phyloP scores from a whole-genome alignment of 2,113 vertebrate species.

The Hippocampus barbouri region DNA sequence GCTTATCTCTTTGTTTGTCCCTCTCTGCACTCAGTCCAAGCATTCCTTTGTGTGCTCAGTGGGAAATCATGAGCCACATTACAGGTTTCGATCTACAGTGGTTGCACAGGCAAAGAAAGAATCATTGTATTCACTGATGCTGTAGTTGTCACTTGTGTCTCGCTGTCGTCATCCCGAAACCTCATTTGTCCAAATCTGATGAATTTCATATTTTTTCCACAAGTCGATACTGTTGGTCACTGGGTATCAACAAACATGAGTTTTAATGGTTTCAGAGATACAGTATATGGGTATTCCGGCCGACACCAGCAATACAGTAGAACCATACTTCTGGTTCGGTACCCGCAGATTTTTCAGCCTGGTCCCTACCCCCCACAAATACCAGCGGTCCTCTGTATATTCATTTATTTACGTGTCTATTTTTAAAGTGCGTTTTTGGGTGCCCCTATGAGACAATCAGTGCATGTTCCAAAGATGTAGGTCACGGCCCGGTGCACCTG shows the following conservation, averaged over 20 bases:
- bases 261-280: too few species aligned
- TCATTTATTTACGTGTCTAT: neutral
- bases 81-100: constrained; percentile 11
- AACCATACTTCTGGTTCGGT: too few species aligned
- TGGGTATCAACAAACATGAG: too few species aligned
- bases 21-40: constrained; percentile 13
- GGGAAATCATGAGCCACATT: constrained; percentile 18
- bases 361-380: neutral
- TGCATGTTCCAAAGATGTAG: constrained; percentile 44
- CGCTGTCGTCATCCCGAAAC: too few species aligned
- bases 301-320: too few species aligned
- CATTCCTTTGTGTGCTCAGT: constrained; percentile 13
- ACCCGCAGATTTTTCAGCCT: too few species aligned
- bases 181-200: too few species aligned
- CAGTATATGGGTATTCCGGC: too few species aligned
- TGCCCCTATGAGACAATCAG: neutral
- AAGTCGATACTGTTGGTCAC: too few species aligned
- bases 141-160: neutral
- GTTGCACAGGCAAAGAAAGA: constrained; percentile 5
- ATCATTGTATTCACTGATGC: neutral
- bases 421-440: constrained; percentile 12
- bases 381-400: neutral
- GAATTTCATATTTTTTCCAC: too few species aligned
- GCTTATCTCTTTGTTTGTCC: constrained; percentile 45
- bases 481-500: constrained; percentile 32